Conservation (phyloP, 1,140 invertebrate genomes). For the Akabosia matsudoensis region DNA sequence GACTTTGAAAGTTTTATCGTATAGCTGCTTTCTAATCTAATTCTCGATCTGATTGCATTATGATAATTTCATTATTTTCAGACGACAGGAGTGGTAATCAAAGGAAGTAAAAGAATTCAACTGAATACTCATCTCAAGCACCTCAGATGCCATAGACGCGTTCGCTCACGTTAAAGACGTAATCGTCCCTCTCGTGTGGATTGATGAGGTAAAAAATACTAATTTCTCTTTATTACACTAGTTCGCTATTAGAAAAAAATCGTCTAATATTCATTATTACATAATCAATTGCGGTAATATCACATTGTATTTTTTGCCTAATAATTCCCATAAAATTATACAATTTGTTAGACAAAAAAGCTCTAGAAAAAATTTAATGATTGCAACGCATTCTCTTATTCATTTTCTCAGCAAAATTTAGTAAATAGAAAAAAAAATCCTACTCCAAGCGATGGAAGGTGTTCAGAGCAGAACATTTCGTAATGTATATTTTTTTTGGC, state of each 20-base stretch:
- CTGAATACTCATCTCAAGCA: conserved; percentile 9
- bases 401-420: too few species aligned
- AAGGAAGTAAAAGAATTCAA: conserved; percentile 17
- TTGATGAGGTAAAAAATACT: conserved; percentile 20
- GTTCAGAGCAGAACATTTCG: background rate
- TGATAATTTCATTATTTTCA: background rate
- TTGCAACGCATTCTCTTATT: background rate
- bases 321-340: too few species aligned
- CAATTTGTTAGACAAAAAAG: too few species aligned
- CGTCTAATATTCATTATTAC: too few species aligned
- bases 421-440: too few species aligned
- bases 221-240: background rate
- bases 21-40: too few species aligned
- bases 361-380: too few species aligned
- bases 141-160: background rate
- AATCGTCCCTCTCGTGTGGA: background rate
- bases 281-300: too few species aligned
- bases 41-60: background rate
- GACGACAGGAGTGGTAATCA: conserved; percentile 9
- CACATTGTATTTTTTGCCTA: too few species aligned
- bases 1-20: too few species aligned
- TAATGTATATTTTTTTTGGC: background rate
- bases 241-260: too few species aligned
- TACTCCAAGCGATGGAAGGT: too few species aligned
- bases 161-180: background rate